These are phyloP conservation scores for Mungos mungo DNA, from an alignment of 2,113 vertebrate species.

Conservation along the genomic window DNA sequence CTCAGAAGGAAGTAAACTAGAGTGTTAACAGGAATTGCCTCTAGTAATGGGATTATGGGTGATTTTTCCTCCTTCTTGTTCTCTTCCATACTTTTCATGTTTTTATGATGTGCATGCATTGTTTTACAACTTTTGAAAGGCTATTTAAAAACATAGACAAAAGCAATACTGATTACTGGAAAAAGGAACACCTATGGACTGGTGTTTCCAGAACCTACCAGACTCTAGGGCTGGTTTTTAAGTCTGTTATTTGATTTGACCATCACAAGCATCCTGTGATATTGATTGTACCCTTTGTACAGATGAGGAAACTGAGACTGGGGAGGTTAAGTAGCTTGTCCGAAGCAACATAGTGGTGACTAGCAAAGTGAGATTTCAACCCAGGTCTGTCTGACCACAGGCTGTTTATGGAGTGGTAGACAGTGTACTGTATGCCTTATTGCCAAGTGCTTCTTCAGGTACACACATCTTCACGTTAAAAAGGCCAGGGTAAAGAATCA, in stretches of 20 bases:
- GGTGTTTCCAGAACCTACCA: background rate
- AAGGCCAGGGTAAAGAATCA: background rate
- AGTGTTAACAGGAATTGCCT: background rate
- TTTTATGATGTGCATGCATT: background rate
- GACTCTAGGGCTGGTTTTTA: background rate
- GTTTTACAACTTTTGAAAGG: constrained; percentile 4
- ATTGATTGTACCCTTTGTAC: background rate
- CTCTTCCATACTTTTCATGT: background rate
- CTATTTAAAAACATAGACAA: background rate
- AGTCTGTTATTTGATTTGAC: background rate
- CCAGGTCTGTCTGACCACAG: background rate
- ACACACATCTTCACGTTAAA: background rate
- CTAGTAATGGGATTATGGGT: background rate
- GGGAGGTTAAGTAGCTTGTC: background rate
- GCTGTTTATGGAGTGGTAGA: background rate
- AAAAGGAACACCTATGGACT: background rate
- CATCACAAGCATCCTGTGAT: background rate
- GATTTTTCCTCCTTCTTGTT: background rate
- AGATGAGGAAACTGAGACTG: background rate
- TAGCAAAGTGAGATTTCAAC: background rate
- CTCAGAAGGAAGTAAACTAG: background rate
- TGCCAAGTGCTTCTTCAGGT: background rate
- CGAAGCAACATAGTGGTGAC: background rate
- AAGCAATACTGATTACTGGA: background rate
- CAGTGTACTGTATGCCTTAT: rapidly evolving